A percentile compares a stretch with the other conserved stretches of the same genome.
Evolutionary conservation across 2,113 vertebrate species (phyloP).

Genomic region (Merops nubicus): DNA sequence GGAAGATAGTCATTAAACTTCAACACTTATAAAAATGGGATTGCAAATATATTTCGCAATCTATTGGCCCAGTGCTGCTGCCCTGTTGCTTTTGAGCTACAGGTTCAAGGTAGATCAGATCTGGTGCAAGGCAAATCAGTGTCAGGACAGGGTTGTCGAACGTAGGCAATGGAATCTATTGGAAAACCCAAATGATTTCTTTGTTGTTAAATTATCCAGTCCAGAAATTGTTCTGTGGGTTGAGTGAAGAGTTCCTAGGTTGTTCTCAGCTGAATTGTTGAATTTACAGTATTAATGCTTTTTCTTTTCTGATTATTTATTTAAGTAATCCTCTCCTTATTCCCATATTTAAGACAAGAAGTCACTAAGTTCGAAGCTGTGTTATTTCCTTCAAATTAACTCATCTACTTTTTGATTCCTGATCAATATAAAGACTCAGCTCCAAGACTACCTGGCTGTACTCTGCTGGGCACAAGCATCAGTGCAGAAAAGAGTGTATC

Average conservation of each 20-base stretch:
- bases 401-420: background rate
- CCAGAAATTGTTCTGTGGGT: background rate
- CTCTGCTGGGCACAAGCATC: background rate
- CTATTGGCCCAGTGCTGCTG: background rate
- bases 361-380: background rate
- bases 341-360: background rate
- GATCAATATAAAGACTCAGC: background rate
- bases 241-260: background rate
- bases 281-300: background rate
- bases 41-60: background rate
- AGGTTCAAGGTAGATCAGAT: too few species aligned
- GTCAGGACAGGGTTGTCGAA: background rate
- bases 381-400: background rate
- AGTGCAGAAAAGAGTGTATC: rapidly evolving
- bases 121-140: background rate
- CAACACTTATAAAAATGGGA: background rate
- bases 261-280: background rate
- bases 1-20: background rate
- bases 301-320: background rate
- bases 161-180: background rate
- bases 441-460: background rate
- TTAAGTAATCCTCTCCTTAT: background rate
- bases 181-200: background rate
- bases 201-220: background rate
- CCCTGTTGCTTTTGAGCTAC: background rate